Base-by-base conservation (phyloP, 1,140 invertebrate genomes). In the Carcinoscorpius rotundicauda region DNA sequence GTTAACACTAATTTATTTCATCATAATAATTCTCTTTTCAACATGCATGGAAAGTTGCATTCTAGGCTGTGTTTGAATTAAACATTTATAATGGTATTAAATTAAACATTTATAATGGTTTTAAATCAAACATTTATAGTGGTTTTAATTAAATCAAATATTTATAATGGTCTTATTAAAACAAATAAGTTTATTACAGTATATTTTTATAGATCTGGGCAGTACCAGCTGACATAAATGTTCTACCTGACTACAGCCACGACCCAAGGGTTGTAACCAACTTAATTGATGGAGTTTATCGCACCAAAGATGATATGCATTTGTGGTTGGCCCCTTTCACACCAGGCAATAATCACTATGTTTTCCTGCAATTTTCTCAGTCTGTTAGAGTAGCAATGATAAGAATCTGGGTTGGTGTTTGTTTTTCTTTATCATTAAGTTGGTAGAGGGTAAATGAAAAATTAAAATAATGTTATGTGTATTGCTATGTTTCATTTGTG, bases 241-340 rank as follows among this genome's bases (percentile, higher is more conserved):
- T 84, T 8, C 72, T 84, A 62, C 78, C 79, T 10, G 82, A 83
- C 68, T 83, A 83, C 67, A 74, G 72, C 56, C 80, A 80, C 68
- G 83, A 84, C 74, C 82, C 81, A 6, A 73, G 82, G 65, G 77
- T 83, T n/a, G 78, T 86, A 3, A 73, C 76, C 55, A 87, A 84
- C 76, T 75, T 89, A 57, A 76, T 85, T 51, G 86, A 89, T 74
- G 86, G 86, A 3, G 80, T 85, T 6, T 85, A 88, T 72, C 75
- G 84, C 61, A 89, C 87, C 0, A 80, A 83, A 69, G 87, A 89
- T 75, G 87, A 89, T 74, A 80, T 82, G 53, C 87, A 89, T 77
- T 81, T 86, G 70, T 91, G 87, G 88, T 76, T 86, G 49, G 79
- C 84, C 10, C 83, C 85, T 10, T 86, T 83, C 73, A 82, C 80